These are phyloP conservation scores for Thymelicus sylvestris DNA, from an alignment of 2,888 invertebrate species.

Conservation along the genomic window DNA sequence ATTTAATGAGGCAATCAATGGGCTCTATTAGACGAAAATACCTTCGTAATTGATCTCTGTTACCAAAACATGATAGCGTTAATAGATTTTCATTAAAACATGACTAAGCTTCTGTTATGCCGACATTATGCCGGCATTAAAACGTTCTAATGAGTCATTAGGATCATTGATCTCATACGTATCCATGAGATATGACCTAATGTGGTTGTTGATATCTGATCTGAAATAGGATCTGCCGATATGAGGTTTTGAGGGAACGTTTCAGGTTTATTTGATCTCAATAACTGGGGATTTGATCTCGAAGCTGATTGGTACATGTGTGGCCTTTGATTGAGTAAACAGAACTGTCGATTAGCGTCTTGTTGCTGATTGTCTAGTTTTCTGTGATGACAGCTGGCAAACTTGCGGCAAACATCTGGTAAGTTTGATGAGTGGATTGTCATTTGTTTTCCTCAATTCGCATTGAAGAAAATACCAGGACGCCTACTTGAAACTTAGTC, in stretches of 20 bases:
- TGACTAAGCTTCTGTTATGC: background rate
- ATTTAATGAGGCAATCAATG: background rate
- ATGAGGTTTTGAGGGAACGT: slow-evolving; percentile 27
- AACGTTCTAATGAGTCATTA: slow-evolving; percentile 23
- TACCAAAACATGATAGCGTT: background rate
- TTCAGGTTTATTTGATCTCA: slow-evolving; percentile 11
- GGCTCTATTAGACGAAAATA: background rate
- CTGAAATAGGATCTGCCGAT: slow-evolving; percentile 18
- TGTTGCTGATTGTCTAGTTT: too few relatives aligned
- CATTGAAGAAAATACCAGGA: too few relatives aligned
- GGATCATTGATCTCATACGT: slow-evolving; percentile 29
- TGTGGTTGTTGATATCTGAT: slow-evolving; percentile 20
- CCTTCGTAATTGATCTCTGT: background rate
- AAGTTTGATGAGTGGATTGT: too few relatives aligned
- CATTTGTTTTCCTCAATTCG: too few relatives aligned
- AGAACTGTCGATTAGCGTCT: background rate
- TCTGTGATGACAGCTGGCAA: slow-evolving; percentile 9
- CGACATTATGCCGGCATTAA: background rate
- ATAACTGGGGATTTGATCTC: slow-evolving; percentile 13
- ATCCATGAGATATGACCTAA: too few relatives aligned
- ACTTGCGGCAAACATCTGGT: too few relatives aligned
- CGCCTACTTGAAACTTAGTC: too few relatives aligned
- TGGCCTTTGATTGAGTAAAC: background rate
- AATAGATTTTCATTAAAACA: slow-evolving; percentile 5
- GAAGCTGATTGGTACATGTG: background rate